Conservation (phyloP, 2,113 vertebrate genomes). For the Lichenostomus cassidix region DNA sequence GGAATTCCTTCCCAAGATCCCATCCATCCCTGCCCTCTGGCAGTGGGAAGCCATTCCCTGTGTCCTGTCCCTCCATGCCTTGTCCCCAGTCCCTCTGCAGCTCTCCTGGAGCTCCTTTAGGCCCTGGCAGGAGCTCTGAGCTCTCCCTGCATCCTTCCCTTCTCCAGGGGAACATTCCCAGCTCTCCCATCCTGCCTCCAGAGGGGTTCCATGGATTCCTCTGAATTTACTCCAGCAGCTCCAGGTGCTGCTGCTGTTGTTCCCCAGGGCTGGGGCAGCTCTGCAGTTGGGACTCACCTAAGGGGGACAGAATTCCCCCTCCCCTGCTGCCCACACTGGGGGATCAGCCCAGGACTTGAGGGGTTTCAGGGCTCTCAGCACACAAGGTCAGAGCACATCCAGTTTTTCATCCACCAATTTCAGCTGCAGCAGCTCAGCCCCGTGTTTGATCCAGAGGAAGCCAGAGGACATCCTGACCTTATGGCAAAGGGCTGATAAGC, state of each 20-base stretch:
- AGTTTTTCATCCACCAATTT: background rate
- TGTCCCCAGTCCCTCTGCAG: background rate
- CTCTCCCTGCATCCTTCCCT: fast-evolving
- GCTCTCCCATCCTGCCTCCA: background rate
- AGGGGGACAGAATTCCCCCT: fast-evolving
- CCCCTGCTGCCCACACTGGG: fast-evolving
- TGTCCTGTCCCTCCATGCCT: background rate
- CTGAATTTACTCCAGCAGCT: background rate
- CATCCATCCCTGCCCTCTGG: background rate
- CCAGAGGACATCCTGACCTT: background rate
- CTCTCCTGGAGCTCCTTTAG: background rate
- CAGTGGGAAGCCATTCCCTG: background rate
- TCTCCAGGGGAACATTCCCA: fast-evolving
- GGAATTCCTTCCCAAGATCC: background rate
- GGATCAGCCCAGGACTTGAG: fast-evolving
- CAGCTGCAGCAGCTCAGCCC: background rate
- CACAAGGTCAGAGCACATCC: fast-evolving
- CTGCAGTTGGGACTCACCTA: background rate
- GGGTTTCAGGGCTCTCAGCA: background rate
- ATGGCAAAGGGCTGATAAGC: background rate
- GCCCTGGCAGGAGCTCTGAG: fast-evolving
- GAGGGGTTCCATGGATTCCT: fast-evolving
- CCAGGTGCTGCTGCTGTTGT: background rate
- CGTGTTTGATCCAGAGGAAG: background rate
- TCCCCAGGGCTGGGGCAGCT: background rate